These are phyloP conservation scores for Agrotis exclamationis DNA, from an alignment of 2,888 invertebrate species.

Conservation along the genomic window DNA sequence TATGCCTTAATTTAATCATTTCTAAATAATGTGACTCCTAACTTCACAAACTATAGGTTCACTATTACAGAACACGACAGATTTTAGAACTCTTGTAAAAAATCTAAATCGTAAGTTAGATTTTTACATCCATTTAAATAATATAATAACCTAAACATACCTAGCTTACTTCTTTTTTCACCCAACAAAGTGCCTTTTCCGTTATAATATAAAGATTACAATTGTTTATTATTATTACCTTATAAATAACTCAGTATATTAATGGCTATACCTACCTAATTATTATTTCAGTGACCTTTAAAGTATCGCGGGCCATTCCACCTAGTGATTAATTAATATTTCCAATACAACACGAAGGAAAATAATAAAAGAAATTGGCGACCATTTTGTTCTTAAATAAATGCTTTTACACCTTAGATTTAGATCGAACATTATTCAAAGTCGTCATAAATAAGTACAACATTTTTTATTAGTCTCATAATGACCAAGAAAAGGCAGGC, in stretches of 20 bases:
- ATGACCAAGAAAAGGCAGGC: not conserved
- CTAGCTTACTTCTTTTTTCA: conserved; percentile 22
- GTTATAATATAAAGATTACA: conserved; percentile 44
- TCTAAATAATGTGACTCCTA: too few relatives aligned
- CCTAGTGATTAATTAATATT: conserved; percentile 57
- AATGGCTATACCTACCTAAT: conserved; percentile 32
- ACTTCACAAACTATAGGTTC: not conserved
- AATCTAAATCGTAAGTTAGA: not conserved
- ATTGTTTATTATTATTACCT: conserved; percentile 42
- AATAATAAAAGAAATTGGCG: conserved; percentile 35
- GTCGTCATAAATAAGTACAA: conserved; percentile 27
- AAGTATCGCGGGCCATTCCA: conserved; percentile 31
- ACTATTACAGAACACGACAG: not conserved
- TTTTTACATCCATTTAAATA: conserved; percentile 4
- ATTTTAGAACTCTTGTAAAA: conserved; percentile 3
- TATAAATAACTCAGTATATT: conserved; percentile 32
- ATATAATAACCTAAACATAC: conserved; percentile 19
- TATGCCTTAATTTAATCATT: too few relatives aligned
- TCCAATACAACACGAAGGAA: conserved; percentile 45
- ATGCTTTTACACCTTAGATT: conserved; percentile 54
- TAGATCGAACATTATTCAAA: conserved; percentile 47
- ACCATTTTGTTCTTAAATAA: conserved; percentile 28
- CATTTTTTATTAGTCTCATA: not conserved
- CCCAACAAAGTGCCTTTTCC: conserved; percentile 29
- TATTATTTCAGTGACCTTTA: conserved; percentile 51